Conservation (phyloP, 1,140 invertebrate species). For the Macrotrachela quadricornifera region DNA sequence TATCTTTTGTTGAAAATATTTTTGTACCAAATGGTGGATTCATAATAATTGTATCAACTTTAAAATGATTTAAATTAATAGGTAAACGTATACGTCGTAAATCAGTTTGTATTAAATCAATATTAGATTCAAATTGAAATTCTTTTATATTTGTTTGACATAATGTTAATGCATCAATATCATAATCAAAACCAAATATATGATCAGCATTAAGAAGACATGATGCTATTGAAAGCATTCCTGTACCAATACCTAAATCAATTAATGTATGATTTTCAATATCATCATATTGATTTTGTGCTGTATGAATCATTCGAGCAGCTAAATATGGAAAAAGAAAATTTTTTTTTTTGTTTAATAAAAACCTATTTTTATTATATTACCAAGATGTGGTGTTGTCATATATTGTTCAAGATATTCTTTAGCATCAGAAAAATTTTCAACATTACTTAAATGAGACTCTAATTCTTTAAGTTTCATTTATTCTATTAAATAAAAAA, state of each 20-base stretch:
- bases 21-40: conserved; percentile 98
- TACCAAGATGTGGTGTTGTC: conserved; percentile 66
- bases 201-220: conserved; percentile 46
- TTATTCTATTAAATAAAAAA: conserved; percentile 18
- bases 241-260: conserved; percentile 79
- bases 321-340: neutral
- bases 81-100: conserved; percentile 11
- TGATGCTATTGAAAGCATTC: conserved; percentile 57
- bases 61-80: neutral
- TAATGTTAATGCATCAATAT: conserved; percentile 50
- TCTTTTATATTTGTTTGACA: conserved; percentile 48
- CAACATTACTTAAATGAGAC: conserved; percentile 52
- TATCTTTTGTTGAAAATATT: conserved; percentile 8
- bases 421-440: conserved; percentile 66
- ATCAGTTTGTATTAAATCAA: conserved; percentile 44
- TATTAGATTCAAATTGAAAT: conserved; percentile 39
- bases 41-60: conserved; percentile 78
- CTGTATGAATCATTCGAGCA: conserved; percentile 39
- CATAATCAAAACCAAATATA: conserved; percentile 59
- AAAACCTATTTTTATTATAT: conserved; percentile 13
- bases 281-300: conserved; percentile 43
- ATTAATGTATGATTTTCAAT: conserved; percentile 39
- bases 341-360: neutral
- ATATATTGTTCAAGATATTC: conserved; percentile 73
- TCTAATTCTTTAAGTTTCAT: conserved; percentile 46